phyloP scores from a whole-genome alignment of 2,888 invertebrate genomes.

The Agonopterix arenella region DNA sequence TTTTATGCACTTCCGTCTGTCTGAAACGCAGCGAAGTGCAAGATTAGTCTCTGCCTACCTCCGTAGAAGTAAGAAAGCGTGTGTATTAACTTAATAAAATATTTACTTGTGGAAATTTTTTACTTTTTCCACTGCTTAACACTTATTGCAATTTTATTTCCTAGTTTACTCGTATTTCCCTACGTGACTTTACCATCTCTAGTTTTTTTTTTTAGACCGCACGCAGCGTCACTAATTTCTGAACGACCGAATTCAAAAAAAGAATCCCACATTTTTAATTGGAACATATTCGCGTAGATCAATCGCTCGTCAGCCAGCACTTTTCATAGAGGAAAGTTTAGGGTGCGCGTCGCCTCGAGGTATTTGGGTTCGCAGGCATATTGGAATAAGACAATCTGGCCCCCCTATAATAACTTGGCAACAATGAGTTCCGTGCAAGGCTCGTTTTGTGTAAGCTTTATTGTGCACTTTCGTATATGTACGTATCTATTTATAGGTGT shows the following conservation, averaged over 20 bases:
- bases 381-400: conserved; percentile 61
- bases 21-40: no score
- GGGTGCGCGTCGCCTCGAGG: conserved; percentile 52
- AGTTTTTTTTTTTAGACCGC: neutral
- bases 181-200: no score
- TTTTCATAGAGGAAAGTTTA: conserved; percentile 35
- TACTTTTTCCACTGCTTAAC: no score
- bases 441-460: neutral
- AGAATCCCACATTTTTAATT: conserved; percentile 51
- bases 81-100: no score
- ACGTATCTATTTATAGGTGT: no score
- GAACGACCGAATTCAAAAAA: conserved; percentile 32
- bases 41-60: no score
- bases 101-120: no score
- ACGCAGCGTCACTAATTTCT: conserved; percentile 36
- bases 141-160: no score
- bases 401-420: conserved; percentile 47
- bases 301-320: conserved; percentile 35
- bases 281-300: conserved; percentile 65
- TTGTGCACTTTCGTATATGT: neutral
- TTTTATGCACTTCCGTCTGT: no score
- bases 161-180: no score
- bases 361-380: conserved; percentile 61
- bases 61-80: no score
- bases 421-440: conserved; percentile 24